These are phyloP conservation scores for Pseudocheirus occidentalis DNA, from an alignment of 2,797 vertebrate genomes.

Conservation along the genomic window DNA sequence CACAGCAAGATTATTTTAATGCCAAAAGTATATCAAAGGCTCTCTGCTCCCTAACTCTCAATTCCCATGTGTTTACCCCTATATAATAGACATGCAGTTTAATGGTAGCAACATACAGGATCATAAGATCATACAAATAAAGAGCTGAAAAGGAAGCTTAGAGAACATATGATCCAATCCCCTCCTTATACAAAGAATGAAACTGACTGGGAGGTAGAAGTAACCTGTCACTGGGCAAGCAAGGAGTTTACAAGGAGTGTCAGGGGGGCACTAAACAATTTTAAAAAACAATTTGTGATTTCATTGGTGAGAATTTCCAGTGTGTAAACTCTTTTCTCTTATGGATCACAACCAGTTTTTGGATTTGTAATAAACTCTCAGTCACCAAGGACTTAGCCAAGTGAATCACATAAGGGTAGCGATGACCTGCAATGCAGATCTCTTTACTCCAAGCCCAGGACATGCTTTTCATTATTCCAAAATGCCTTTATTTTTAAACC, in stretches of 20 bases:
- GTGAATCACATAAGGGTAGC: background rate
- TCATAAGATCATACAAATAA: background rate
- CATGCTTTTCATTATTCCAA: background rate
- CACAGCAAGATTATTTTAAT: background rate
- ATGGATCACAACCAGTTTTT: background rate
- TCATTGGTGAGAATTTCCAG: background rate
- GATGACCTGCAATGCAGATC: background rate
- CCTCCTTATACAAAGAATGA: slow-evolving; percentile 29
- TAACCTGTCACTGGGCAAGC: slow-evolving; percentile 15
- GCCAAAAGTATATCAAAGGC: background rate
- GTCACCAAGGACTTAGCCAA: background rate
- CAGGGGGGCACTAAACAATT: slow-evolving; percentile 26
- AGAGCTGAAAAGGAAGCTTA: background rate
- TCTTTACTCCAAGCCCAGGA: background rate
- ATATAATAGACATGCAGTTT: background rate
- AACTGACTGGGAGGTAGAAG: background rate
- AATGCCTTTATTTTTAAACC: background rate
- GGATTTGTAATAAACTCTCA: background rate
- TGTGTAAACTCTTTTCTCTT: background rate
- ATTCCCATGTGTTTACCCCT: background rate
- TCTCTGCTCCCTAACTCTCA: background rate
- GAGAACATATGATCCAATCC: background rate
- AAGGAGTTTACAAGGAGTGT: background rate
- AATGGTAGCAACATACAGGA: background rate
- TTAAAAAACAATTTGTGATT: background rate